Percentiles rank a stretch among this genome's conserved stretches.
Conservation (phyloP, 2,113 vertebrate genomes). For the Oenanthe melanoleuca region DNA sequence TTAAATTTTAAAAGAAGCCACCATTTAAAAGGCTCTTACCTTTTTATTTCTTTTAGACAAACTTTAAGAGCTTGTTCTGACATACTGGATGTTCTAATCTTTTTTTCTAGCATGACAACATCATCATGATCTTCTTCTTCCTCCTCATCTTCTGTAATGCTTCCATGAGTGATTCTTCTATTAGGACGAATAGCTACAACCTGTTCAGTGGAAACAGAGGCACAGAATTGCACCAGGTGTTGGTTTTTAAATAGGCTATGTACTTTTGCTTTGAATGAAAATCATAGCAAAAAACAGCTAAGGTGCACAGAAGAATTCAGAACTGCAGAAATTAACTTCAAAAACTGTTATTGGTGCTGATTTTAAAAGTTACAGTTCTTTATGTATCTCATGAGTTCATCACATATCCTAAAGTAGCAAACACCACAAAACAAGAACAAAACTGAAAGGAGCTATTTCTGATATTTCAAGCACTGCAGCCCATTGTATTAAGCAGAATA, state of each 20-base stretch:
- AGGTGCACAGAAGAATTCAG: background rate
- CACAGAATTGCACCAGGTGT: background rate
- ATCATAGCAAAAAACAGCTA: background rate
- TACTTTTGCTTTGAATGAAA: background rate
- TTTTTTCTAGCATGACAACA: conserved; percentile 85
- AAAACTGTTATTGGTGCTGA: background rate
- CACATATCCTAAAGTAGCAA: background rate
- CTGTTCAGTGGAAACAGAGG: conserved; percentile 53
- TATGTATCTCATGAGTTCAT: background rate
- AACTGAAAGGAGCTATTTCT: background rate
- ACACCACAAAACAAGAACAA: background rate
- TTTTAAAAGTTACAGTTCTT: background rate
- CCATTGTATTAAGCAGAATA: background rate
- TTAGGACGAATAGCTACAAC: conserved; percentile 81
- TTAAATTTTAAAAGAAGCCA: background rate
- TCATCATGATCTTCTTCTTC: conserved; percentile 94
- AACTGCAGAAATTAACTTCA: background rate
- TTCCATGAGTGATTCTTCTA: conserved; percentile 81
- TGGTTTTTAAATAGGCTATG: background rate
- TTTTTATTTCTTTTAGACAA: conserved; percentile 94
- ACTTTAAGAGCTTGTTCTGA: conserved; percentile 89
- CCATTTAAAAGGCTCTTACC: conserved; percentile 68
- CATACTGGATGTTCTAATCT: conserved; percentile 88
- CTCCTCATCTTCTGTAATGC: conserved; percentile 79
- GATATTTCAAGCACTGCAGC: background rate